phyloP scores from a whole-genome alignment of 92 coral and sea anemone species.

The Phymanthus crucifer region DNA sequence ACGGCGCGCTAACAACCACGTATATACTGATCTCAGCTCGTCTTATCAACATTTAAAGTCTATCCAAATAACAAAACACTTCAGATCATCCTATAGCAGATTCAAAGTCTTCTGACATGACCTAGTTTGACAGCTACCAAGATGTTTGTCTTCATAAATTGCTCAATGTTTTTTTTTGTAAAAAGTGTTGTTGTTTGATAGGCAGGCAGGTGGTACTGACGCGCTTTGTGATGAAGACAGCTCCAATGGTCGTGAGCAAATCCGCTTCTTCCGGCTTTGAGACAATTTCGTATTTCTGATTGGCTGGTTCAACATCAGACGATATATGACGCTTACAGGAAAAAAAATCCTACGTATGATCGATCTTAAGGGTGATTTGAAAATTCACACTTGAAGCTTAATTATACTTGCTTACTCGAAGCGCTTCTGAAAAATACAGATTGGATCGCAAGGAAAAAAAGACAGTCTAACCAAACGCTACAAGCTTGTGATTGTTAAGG shows the following conservation, averaged over 20 bases:
- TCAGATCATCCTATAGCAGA: neutral
- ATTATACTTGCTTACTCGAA: too few species aligned
- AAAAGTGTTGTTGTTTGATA: neutral
- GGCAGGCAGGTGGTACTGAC: neutral
- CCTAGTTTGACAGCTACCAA: neutral
- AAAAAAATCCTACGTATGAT: neutral
- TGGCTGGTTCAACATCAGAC: neutral
- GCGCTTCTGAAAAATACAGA: too few species aligned
- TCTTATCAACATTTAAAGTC: neutral
- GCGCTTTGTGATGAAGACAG: neutral
- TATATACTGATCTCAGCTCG: neutral
- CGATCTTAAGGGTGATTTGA: neutral
- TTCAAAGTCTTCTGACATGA: neutral
- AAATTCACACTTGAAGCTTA: neutral
- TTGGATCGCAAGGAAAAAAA: too few species aligned
- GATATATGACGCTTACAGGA: neutral
- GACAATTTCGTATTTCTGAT: neutral
- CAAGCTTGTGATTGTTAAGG: too few species aligned
- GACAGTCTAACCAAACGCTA: too few species aligned
- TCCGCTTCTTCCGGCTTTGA: neutral
- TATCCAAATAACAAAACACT: neutral
- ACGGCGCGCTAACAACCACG: neutral
- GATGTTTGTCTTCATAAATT: neutral
- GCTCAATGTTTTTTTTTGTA: neutral
- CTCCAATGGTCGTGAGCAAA: slow-evolving; percentile 1